Conservation (phyloP, 2,797 vertebrate species). For the Megalops cyprinoides region DNA sequence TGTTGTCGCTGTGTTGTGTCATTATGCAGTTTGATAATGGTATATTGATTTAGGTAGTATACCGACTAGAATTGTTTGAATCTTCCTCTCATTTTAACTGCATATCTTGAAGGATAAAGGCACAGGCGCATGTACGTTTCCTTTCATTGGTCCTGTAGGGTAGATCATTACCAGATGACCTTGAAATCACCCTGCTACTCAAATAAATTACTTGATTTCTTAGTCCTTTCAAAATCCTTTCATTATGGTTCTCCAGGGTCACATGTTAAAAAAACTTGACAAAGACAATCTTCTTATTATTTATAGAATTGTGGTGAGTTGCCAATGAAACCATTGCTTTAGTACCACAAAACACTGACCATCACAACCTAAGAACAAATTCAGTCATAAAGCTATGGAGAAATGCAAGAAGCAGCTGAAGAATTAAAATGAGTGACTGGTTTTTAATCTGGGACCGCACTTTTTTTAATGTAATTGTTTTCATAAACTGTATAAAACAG, state of each 20-base stretch:
- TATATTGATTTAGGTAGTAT: background rate
- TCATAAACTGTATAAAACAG: too few relatives aligned
- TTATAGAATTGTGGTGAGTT: slow-evolving; percentile 3
- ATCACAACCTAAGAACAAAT: background rate
- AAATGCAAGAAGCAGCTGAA: background rate
- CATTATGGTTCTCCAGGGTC: background rate
- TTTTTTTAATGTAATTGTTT: too few relatives aligned
- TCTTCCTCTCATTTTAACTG: background rate
- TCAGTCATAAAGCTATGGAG: background rate
- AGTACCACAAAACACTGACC: too few relatives aligned
- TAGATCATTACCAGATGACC: background rate
- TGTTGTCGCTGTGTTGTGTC: background rate
- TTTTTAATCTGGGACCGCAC: background rate
- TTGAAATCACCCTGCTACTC: background rate
- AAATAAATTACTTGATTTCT: slow-evolving; percentile 1
- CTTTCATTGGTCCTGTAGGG: background rate
- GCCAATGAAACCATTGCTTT: background rate
- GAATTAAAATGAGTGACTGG: background rate
- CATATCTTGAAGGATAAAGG: too few relatives aligned
- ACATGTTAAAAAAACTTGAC: slow-evolving; percentile 10
- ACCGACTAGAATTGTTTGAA: background rate
- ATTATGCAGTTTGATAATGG: slow-evolving; percentile 1
- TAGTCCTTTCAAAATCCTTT: slow-evolving; percentile 4
- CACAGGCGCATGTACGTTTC: too few relatives aligned
- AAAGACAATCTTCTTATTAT: slow-evolving; percentile 40